These are phyloP conservation scores for Holacanthus passer DNA, from an alignment of 2,113 vertebrate genomes.

Conservation along the genomic window DNA sequence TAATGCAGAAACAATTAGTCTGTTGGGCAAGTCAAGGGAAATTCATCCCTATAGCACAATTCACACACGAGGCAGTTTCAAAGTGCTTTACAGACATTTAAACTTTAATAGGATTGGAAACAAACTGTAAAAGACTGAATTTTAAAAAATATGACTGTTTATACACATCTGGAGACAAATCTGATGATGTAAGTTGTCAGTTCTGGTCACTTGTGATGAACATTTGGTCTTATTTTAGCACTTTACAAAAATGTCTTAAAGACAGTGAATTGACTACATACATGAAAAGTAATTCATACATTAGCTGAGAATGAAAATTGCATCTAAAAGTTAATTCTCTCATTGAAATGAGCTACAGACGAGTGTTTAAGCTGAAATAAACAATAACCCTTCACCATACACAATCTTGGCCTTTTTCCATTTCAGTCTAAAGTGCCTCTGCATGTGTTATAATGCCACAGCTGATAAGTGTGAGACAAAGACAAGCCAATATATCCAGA, in stretches of 20 bases:
- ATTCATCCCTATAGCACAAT: background rate
- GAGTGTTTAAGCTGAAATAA: background rate
- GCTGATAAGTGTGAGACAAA: constrained; percentile 81
- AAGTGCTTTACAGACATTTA: background rate
- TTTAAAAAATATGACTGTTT: too few relatives aligned
- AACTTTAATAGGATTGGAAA: background rate
- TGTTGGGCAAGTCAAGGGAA: background rate
- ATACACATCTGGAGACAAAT: background rate
- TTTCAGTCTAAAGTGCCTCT: constrained; percentile 12
- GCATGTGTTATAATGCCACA: constrained; percentile 60
- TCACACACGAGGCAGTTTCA: background rate
- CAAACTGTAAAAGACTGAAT: background rate
- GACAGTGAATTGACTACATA: background rate
- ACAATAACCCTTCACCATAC: background rate
- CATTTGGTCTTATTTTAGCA: background rate
- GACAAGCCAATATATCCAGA: constrained; percentile 91
- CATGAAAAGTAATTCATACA: background rate
- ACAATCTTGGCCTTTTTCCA: background rate
- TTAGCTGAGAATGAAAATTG: too few relatives aligned
- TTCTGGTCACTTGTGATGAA: background rate
- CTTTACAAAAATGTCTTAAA: background rate
- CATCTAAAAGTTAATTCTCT: background rate
- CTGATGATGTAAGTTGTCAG: background rate
- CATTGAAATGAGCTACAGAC: background rate
- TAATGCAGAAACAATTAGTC: background rate